Base-by-base conservation (phyloP, 2,888 invertebrate genomes). In the Lathronympha strigana region DNA sequence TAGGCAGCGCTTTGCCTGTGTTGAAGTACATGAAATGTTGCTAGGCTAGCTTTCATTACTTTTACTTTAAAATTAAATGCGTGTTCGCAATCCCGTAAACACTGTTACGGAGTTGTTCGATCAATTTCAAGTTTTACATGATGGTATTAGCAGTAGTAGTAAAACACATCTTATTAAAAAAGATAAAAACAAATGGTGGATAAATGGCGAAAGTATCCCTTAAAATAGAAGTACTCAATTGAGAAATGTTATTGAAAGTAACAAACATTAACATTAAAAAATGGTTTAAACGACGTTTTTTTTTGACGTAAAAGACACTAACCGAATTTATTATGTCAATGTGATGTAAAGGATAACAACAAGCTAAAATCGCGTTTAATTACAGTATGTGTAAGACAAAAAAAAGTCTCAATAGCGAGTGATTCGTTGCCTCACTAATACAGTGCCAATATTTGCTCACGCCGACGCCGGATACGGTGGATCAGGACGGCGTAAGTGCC, bases 391-490 rank as follows among this genome's bases (percentile, higher is more conserved):
- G 61, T 61, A 54, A 49, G 47, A 49, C 36, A 54, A 66, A 66
- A 66, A 66, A 66, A 67, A 66, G 66, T 60, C 55, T 61, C 61
- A 57, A 66, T 58, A 63, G 55, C 74, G 79, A 87, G 83, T 81
- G 83, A 82, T 81, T 84, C 78, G 86, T 83, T 86, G 82, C 80
- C 75, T 73, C 76, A 75, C 83, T 88, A 87, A 88, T 87, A 86
- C 84, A 84, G 76, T 81, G 82, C 84, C 87, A 88, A 89, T 90
- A 89, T 90, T 90, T 88, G 86, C 76, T 64, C 75, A 76, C 73
- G 74, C 74, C 76, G 76, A 77, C 80, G 81, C 85, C 78, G 71
- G 61, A 82, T 80, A 75, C 72, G 77, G 76, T 71, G 74, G 43
- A 28, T 43, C 45, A 19, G 57, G 19, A 57, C 45, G 19, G n/a